Base-by-base conservation (phyloP, 2,888 invertebrate genomes). In the Drosophila stalkeri region DNA sequence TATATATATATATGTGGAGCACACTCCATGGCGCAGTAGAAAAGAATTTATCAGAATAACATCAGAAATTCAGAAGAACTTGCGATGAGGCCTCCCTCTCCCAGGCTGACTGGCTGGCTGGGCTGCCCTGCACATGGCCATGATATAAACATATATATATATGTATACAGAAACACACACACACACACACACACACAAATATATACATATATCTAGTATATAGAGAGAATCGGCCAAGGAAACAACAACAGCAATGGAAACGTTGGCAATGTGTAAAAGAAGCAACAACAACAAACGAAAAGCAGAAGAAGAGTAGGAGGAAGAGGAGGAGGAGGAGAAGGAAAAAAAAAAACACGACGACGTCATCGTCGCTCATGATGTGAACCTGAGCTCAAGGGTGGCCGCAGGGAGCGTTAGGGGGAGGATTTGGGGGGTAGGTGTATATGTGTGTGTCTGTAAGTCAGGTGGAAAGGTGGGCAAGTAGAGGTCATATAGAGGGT, bases 51-150 rank as follows among this genome's bases (percentile, higher is more conserved):
- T 92, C 92, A 91, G 89, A 91, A 82, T 81, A 91, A 90, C 91
- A 91, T 91, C 91, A 91, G 87, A 82, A 91, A 89, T 89, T 90
- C 90, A 90, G 90, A 91, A 78, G 86, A 91, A 89, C 80, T 75
- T 76, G 70, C 72, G 67, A 46, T 75, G 80, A 39, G 52, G 64
- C 43, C 41, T 16, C 60, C 62, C 27, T 14, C 20, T 12, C 20
- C 23, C 37, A 55, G 54, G 27, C 39, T 9, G 41, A 44, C 47
- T 49, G 41, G 43, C 43, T 47, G 49, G 47, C 61, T 27, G 27
- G 27, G 27, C 27, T 49, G 49, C 44, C 61, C 57, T 64, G 69
- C 64, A 67, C 62, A 56, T 64, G 81, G 67, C 67, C 84, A 77
- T 82, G 75, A 81, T 86, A 62, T 72, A 60, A 69, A 64, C 44